Percentiles rank a stretch among this genome's conserved stretches.
These are phyloP conservation scores for Eriosoma lanigerum DNA, from an alignment of 1,140 invertebrate genomes.

Conservation along the genomic window DNA sequence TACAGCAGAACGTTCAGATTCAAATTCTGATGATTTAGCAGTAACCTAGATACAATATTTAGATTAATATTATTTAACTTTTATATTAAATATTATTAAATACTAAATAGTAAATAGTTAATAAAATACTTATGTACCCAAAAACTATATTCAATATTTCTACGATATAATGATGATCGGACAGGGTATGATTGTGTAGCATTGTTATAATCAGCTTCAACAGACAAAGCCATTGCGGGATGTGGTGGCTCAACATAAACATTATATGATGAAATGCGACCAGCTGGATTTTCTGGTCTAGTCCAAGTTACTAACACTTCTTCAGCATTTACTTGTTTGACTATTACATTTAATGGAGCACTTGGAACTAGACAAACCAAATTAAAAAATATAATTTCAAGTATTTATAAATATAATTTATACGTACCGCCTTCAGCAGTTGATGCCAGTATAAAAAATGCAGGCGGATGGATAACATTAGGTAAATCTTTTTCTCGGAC, in stretches of 20 bases:
- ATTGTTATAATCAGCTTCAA: slow-evolving; percentile 58
- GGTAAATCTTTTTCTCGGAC: slow-evolving; percentile 61
- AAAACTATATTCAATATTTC: slow-evolving; percentile 69
- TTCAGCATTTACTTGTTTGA: slow-evolving; percentile 66
- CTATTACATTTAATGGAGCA: slow-evolving; percentile 67
- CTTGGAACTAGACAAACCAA: slow-evolving; percentile 63
- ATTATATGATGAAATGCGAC: slow-evolving; percentile 67
- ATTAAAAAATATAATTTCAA: background rate
- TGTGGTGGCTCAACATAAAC: slow-evolving; percentile 65
- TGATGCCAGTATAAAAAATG: slow-evolving; percentile 63
- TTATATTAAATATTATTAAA: background rate
- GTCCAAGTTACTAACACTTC: slow-evolving; percentile 70
- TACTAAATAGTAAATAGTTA: no score
- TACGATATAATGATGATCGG: slow-evolving; percentile 57
- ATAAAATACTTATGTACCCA: no score
- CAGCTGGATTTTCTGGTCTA: slow-evolving; percentile 66
- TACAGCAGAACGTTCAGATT: slow-evolving; percentile 59
- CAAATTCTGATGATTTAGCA: slow-evolving; percentile 65
- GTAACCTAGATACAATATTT: slow-evolving; percentile 62
- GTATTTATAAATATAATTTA: slow-evolving; percentile 21
- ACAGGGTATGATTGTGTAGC: slow-evolving; percentile 60
- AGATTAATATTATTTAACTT: slow-evolving; percentile 31
- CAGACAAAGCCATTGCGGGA: slow-evolving; percentile 59
- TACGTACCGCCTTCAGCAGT: slow-evolving; percentile 68
- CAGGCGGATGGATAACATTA: slow-evolving; percentile 62